Conservation (phyloP, 2,797 vertebrate genomes). For the Capromys pilorides region DNA sequence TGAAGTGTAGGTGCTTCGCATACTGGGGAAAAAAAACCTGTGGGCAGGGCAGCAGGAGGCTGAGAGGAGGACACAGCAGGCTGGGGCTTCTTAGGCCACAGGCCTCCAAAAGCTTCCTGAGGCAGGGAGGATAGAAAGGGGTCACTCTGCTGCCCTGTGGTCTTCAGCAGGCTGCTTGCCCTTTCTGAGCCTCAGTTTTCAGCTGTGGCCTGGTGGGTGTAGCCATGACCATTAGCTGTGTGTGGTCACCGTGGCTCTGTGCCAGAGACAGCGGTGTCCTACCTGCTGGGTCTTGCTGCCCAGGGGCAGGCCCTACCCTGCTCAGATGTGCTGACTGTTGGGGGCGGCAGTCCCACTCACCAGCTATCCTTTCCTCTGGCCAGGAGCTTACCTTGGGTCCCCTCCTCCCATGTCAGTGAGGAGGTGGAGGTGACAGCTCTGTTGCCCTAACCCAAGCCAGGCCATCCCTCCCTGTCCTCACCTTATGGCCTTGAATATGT, state of each 20-base stretch:
- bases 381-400: accelerated
- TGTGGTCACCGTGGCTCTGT: neutral
- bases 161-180: neutral
- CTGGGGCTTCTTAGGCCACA: neutral
- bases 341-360: neutral
- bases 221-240: neutral
- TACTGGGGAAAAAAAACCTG: neutral
- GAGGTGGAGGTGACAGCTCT: neutral
- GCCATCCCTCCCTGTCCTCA: neutral
- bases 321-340: neutral
- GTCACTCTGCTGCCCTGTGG: neutral
- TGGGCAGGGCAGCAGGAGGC: neutral
- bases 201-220: neutral
- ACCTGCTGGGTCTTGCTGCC: neutral
- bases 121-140: neutral
- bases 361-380: neutral
- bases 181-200: neutral
- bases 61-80: neutral
- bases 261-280: neutral
- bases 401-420: neutral
- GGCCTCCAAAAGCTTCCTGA: neutral
- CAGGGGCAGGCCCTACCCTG: neutral
- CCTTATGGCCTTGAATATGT: neutral
- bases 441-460: neutral
- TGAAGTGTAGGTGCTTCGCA: neutral